These are phyloP conservation scores for Sebastiscus albofasciatus DNA, from an alignment of 2,797 vertebrate genomes.

Conservation along the genomic window DNA sequence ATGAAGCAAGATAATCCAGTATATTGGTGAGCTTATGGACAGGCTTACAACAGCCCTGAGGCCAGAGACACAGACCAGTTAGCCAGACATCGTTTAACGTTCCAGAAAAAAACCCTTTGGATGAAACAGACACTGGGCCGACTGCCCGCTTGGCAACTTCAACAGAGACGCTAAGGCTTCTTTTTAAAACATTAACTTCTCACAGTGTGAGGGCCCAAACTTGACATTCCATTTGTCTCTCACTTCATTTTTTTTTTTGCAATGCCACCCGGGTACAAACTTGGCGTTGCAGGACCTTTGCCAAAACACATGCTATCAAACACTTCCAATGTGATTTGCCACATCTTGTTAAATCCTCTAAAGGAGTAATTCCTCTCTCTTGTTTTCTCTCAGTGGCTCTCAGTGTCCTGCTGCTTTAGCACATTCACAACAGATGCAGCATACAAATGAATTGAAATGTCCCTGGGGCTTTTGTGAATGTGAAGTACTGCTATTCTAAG, in stretches of 20 bases:
- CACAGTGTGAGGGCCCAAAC: slow-evolving; percentile 30
- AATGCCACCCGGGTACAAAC: slow-evolving; percentile 18
- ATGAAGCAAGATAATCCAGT: slow-evolving; percentile 13
- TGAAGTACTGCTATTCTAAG: slow-evolving; percentile 1
- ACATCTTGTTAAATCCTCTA: background rate
- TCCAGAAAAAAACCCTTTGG: slow-evolving; percentile 6
- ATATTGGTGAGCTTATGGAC: slow-evolving; percentile 11
- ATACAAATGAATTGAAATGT: background rate
- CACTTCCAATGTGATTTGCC: background rate
- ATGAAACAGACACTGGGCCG: slow-evolving; percentile 61
- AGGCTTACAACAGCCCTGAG: slow-evolving; percentile 3
- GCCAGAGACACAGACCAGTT: slow-evolving; percentile 26
- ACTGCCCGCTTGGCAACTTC: slow-evolving; percentile 65
- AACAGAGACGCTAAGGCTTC: slow-evolving; percentile 31
- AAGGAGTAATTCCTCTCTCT: background rate
- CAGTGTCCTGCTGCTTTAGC: background rate
- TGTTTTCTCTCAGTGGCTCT: background rate
- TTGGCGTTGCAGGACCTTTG: background rate
- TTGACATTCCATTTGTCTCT: slow-evolving; percentile 31
- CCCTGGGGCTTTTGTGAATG: background rate
- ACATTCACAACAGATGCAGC: slow-evolving; percentile 18
- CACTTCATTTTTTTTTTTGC: background rate
- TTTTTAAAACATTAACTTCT: slow-evolving; percentile 61
- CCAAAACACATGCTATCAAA: slow-evolving; percentile 8
- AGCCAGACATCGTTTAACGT: slow-evolving; percentile 21